Percentiles rank a stretch among this genome's conserved stretches.
These are phyloP conservation scores for Poeciliopsis infans DNA, from an alignment of 2,797 vertebrate species.

Conservation along the genomic window DNA sequence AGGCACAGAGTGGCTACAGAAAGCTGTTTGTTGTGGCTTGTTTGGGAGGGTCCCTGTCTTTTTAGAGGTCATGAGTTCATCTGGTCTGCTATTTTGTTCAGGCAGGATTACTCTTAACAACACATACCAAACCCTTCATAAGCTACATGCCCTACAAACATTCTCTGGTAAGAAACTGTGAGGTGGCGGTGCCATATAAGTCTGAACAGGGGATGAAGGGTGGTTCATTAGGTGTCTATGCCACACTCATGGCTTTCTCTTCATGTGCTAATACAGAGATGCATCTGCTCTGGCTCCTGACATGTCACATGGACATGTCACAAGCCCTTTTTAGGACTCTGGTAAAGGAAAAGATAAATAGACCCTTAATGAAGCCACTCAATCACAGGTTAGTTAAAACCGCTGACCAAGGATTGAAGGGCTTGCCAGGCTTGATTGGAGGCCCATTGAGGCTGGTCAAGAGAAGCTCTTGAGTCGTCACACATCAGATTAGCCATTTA, in stretches of 20 bases:
- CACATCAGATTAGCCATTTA: conserved; percentile 76
- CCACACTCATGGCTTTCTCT: conserved; percentile 1
- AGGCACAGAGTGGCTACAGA: conserved; percentile 60
- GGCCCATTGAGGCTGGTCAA: conserved; percentile 58
- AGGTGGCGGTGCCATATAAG: conserved; percentile 13
- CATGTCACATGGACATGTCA: conserved; percentile 43
- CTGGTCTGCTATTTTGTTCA: conserved; percentile 48
- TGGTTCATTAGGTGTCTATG: not conserved
- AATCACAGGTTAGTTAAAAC: conserved; percentile 79
- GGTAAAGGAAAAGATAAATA: conserved; percentile 74
- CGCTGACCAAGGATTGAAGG: conserved; percentile 70
- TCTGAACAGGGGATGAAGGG: conserved; percentile 2
- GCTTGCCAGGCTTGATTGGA: conserved; percentile 69
- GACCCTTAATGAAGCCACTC: conserved; percentile 76
- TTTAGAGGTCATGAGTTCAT: conserved; percentile 56
- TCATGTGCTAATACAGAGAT: conserved; percentile 36
- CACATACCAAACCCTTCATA: conserved; percentile 37
- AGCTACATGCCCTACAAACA: conserved; percentile 2
- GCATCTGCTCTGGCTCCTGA: conserved; percentile 50
- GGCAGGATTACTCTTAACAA: conserved; percentile 36
- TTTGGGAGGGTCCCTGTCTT: conserved; percentile 61
- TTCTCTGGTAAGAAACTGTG: conserved; percentile 14
- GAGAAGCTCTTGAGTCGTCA: conserved; percentile 69
- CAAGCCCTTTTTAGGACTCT: conserved; percentile 57
- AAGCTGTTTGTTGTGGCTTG: conserved; percentile 73